Conservation (phyloP, 2,113 vertebrate genomes). For the Megaceryle maxima region DNA sequence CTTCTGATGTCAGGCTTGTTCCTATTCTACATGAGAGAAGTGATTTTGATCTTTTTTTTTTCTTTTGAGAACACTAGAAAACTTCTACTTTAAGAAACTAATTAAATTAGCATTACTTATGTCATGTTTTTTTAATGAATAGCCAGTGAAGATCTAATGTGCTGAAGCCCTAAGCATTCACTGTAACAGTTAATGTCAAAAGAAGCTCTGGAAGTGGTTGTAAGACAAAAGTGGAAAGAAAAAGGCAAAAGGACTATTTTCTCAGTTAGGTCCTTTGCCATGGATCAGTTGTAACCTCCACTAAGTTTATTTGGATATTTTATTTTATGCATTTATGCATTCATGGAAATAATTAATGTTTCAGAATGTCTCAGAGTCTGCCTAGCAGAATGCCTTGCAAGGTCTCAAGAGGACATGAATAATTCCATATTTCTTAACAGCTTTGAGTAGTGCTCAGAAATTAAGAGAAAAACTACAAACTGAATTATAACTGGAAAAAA, state of each 20-base stretch:
- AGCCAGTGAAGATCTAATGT: neutral
- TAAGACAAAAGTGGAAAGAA: neutral
- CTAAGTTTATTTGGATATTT: neutral
- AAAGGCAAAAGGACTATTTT: neutral
- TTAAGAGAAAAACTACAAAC: neutral
- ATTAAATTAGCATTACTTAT: constrained; percentile 1
- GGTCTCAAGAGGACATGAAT: constrained; percentile 3
- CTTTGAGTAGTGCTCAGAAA: neutral
- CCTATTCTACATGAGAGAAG: neutral
- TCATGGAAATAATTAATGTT: constrained; percentile 1
- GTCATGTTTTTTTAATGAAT: neutral
- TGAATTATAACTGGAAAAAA: neutral
- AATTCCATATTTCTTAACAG: neutral
- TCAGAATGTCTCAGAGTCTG: neutral
- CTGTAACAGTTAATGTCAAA: neutral
- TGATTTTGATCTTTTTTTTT: neutral
- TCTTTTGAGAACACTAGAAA: neutral
- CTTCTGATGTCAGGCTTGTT: neutral
- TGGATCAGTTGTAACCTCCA: neutral
- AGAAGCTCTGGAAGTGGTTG: neutral
- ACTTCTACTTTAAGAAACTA: neutral
- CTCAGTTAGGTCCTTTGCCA: neutral
- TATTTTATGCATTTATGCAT: neutral
- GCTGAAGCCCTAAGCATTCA: neutral
- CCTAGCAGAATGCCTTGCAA: neutral